Evolutionary conservation across 2,888 invertebrate genomes (phyloP).

Genomic region (Polydrusus cervinus): DNA sequence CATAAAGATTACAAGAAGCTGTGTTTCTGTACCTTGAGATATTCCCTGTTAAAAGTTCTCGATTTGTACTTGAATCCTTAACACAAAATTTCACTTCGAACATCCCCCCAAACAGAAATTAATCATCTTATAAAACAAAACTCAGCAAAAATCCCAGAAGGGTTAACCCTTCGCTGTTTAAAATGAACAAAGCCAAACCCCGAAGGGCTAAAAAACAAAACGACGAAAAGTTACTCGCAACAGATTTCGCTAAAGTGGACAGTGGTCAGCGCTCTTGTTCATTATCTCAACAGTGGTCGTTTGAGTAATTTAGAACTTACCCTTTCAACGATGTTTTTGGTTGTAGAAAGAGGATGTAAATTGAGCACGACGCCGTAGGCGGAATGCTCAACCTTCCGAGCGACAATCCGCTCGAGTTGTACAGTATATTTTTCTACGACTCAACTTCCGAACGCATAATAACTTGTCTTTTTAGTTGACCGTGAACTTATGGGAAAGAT

Average conservation of each 20-base stretch:
- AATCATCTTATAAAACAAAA: slow-evolving; percentile 43
- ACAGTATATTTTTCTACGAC: too few relatives aligned
- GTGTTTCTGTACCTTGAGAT: too few relatives aligned
- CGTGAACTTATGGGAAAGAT: too few relatives aligned
- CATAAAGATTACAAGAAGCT: too few relatives aligned
- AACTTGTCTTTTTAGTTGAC: too few relatives aligned
- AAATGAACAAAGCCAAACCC: slow-evolving; percentile 42
- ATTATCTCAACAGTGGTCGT: slow-evolving; percentile 67
- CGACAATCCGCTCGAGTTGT: too few relatives aligned
- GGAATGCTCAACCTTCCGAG: too few relatives aligned
- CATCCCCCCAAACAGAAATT: slow-evolving; percentile 36
- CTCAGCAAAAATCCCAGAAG: slow-evolving; percentile 37
- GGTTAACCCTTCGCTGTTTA: slow-evolving; percentile 43
- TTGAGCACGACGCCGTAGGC: too few relatives aligned
- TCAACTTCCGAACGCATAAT: too few relatives aligned
- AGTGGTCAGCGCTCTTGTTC: slow-evolving; percentile 64
- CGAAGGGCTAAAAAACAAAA: slow-evolving; percentile 51
- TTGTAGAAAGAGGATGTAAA: background rate
- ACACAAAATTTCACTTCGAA: slow-evolving; percentile 1
- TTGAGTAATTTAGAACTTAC: slow-evolving; percentile 39
- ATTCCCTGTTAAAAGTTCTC: too few relatives aligned
- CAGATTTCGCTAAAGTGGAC: slow-evolving; percentile 69
- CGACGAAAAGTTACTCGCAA: slow-evolving; percentile 59
- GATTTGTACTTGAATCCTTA: too few relatives aligned
- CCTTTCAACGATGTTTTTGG: slow-evolving; percentile 3